phyloP scores from a whole-genome alignment of 2,888 invertebrate species.

The Lepeophtheirus nordmannii region DNA sequence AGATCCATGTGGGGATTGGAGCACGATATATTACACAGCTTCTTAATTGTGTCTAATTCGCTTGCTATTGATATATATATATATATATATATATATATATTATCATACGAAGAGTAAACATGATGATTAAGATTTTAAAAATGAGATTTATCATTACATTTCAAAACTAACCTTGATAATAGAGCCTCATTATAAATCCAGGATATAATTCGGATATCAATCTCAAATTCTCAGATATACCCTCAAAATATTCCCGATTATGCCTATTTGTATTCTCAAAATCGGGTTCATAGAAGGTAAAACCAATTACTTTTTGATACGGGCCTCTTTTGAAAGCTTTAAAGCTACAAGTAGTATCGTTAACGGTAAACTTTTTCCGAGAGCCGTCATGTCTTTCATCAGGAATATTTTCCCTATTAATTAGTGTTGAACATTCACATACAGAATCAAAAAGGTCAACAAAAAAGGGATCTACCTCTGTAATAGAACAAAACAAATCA shows the following conservation, averaged over 20 bases:
- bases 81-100: no score
- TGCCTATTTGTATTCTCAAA: background rate
- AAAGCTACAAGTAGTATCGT: background rate
- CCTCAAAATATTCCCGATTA: conserved; percentile 6
- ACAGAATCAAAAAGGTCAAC: no score
- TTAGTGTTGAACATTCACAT: no score
- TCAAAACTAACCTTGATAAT: background rate
- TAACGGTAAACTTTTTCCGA: no score
- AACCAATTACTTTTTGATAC: conserved; percentile 4
- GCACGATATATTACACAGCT: conserved; percentile 11
- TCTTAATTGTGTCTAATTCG: background rate
- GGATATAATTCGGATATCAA: background rate
- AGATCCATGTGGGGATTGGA: background rate
- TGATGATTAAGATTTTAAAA: no score
- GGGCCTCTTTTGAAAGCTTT: conserved; percentile 9
- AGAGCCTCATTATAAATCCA: background rate
- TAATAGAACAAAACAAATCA: no score
- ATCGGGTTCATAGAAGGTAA: background rate
- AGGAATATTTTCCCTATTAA: no score
- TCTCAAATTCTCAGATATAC: background rate
- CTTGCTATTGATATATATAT: no score
- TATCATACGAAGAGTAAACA: no score
- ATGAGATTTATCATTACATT: background rate
- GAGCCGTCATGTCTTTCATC: no score
- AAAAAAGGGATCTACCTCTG: no score